Evolutionary conservation across 2,797 vertebrate genomes (phyloP), one percentile per base, ranked within the genome.

Genomic region (Sylvilagus floridanus): DNA sequence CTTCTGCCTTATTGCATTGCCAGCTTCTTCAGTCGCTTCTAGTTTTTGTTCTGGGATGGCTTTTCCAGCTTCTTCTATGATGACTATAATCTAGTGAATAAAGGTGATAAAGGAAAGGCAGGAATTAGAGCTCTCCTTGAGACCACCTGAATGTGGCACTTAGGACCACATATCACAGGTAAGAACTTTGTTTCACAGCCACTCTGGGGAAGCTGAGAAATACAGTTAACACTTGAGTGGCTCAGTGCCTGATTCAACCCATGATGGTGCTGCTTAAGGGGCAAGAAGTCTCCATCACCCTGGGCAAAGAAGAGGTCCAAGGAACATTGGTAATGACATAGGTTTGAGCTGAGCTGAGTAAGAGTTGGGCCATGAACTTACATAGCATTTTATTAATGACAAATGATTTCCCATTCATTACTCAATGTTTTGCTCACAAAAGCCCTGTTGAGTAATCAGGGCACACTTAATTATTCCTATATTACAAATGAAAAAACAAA

Each of bases 401-500:
- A 68, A 93, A 13, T 69, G 19, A 65, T 87, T 93, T 37, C 28
- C 9, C n/a, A 47, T 11, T 65, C 7, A 37, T 78, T 77, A 42
- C 65, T 77, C 32, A 57, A 52, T 88, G 28, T 26, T 0, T 37
- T 65, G 42, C 16, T 26, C 13, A 63, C 19, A 88, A 60, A 24
- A 63, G 30, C 22, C 35, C 32, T 62, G 7, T 69, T 60, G 73
- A 14, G 10, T 75, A 69, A 88, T 47, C n/a, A 85, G 42, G n/a
- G 11, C 17, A 77, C 60, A 73, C 73, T 17, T 81, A 62, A 63
- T 32, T 63, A 54, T 81, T 87, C 14, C 63, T 71, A 30, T 89
- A 62, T 71, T 32, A 77, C 13, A 94, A 87, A 85, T n/a, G 30
- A 87, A 72, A 68, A 90, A 78, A 52, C 2, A 92, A 24, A 94